Evolutionary conservation across 37 sponge, comb jelly and placozoan species (phyloP).

Genomic region (Aplysina aerophoba): DNA sequence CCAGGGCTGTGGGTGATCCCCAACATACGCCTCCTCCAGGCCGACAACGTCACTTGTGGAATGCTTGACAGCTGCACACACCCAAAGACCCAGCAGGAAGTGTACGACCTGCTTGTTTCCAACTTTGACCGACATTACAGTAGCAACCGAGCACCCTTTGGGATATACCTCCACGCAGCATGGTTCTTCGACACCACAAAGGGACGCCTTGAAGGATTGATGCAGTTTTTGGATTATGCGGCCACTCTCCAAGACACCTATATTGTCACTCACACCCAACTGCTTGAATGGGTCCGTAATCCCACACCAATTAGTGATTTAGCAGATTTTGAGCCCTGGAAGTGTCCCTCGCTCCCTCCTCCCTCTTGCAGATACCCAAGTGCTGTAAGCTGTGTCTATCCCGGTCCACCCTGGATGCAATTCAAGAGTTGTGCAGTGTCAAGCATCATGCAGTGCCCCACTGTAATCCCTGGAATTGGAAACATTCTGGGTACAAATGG

Average conservation of each 20-base stretch:
- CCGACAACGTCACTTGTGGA: conserved; percentile 17
- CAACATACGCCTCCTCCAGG: conserved; percentile 29
- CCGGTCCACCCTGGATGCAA: no score
- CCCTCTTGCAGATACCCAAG: conserved; percentile 34
- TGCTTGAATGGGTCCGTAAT: conserved; percentile 60
- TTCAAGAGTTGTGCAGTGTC: no score
- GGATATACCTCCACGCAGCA: conserved; percentile 53
- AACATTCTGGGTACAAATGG: no score
- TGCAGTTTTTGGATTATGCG: conserved; percentile 45
- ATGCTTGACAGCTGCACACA: conserved; percentile 47
- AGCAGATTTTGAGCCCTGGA: conserved; percentile 45
- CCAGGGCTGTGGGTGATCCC: conserved; percentile 66
- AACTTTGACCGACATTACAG: conserved; percentile 62
- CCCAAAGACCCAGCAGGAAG: conserved; percentile 44
- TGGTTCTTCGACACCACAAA: conserved; percentile 27
- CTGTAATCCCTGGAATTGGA: no score
- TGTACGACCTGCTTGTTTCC: conserved; percentile 40
- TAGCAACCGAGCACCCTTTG: conserved; percentile 57
- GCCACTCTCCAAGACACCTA: conserved; percentile 49
- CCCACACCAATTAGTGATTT: conserved; percentile 51
- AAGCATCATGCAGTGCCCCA: no score
- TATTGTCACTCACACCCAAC: conserved; percentile 56
- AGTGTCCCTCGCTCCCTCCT: conserved; percentile 38
- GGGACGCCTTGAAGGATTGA: not conserved
- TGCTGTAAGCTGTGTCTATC: conserved; percentile 16